A percentile compares a stretch with the other conserved stretches of the same genome.
phyloP scores from a whole-genome alignment of 2,113 vertebrate genomes.

The Oreamnos americanus region DNA sequence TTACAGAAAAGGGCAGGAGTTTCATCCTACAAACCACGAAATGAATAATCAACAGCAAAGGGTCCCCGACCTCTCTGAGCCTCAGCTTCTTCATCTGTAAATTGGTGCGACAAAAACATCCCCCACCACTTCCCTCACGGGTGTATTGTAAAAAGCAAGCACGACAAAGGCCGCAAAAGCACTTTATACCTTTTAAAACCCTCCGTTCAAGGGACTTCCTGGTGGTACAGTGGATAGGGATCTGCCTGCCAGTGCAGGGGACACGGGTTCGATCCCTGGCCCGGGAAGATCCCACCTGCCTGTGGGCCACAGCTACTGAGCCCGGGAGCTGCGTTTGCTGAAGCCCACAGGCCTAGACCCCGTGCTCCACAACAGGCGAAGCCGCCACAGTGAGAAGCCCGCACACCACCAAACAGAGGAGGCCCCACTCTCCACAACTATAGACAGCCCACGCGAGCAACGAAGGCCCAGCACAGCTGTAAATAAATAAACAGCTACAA shows the following conservation, averaged over 20 bases:
- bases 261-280: neutral
- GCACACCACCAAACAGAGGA: neutral
- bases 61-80: neutral
- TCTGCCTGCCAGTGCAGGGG: neutral
- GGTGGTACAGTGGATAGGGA: neutral
- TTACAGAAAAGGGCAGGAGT: neutral
- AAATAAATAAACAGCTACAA: neutral
- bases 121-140: neutral
- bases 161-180: neutral
- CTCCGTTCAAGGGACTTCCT: neutral
- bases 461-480: neutral
- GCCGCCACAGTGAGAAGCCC: accelerated
- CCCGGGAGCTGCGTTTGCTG: neutral
- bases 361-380: neutral
- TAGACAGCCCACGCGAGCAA: neutral
- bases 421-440: neutral
- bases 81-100: neutral
- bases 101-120: neutral
- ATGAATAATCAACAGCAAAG: neutral
- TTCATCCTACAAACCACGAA: neutral
- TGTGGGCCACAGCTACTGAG: neutral
- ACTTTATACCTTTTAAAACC: neutral
- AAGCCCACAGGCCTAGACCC: neutral
- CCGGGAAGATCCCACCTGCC: neutral
- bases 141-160: neutral